Conservation (phyloP, 2,888 invertebrate species). For the Andrena dorsata region DNA sequence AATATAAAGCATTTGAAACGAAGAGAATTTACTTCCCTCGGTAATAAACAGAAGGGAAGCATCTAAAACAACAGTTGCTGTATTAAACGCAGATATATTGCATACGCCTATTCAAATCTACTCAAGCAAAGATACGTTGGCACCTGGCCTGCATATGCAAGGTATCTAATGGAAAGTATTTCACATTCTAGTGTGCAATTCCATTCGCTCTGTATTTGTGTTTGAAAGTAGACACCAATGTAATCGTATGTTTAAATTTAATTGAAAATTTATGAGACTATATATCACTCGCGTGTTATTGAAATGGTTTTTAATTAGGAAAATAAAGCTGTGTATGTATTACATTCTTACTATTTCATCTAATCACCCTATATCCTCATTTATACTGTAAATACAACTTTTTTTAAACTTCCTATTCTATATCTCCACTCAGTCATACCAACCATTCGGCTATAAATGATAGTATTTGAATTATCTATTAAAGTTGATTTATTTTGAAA, state of each 20-base stretch:
- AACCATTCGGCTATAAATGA: too few relatives aligned
- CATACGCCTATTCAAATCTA: constrained; percentile 4
- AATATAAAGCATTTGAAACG: background rate
- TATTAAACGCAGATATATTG: constrained; percentile 3
- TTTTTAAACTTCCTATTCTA: too few relatives aligned
- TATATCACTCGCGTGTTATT: background rate
- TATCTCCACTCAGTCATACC: too few relatives aligned
- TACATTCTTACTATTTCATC: too few relatives aligned
- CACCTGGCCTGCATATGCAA: constrained; percentile 44
- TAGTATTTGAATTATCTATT: too few relatives aligned
- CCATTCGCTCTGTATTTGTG: background rate
- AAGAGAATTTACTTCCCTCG: background rate
- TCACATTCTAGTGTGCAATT: background rate
- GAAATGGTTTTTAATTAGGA: background rate
- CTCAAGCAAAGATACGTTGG: constrained; percentile 26
- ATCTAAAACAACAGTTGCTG: background rate
- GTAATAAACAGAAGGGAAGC: background rate
- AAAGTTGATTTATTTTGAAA: too few relatives aligned
- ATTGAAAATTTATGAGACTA: background rate
- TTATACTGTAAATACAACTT: too few relatives aligned
- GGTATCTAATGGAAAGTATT: constrained; percentile 31
- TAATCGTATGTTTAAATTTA: background rate
- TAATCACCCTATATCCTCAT: too few relatives aligned
- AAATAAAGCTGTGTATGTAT: background rate
- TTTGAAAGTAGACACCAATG: background rate